Evolutionary conservation across 2,113 vertebrate species (phyloP).

Genomic region (Leptobrachium leishanense): DNA sequence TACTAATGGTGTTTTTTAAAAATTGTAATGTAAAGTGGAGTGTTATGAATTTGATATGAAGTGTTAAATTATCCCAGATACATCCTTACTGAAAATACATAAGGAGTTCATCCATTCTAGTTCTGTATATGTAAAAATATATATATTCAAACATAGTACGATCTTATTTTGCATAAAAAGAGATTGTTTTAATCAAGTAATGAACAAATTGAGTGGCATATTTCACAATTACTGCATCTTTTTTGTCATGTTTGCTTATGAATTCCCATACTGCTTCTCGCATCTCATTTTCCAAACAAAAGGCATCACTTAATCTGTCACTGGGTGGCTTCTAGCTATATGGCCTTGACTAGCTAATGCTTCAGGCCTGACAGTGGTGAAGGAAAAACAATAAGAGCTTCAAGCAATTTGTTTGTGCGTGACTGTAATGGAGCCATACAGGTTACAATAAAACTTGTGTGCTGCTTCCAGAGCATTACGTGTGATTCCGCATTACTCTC

Average conservation of each 20-base stretch:
- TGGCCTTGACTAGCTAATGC: slow-evolving; percentile 15
- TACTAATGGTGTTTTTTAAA: too few relatives aligned
- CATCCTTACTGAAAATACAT: too few relatives aligned
- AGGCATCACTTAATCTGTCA: slow-evolving; percentile 14
- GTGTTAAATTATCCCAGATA: too few relatives aligned
- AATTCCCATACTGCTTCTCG: background rate
- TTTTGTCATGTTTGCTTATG: slow-evolving; percentile 15
- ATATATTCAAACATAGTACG: too few relatives aligned
- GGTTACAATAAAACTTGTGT: background rate
- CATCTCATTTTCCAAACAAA: background rate
- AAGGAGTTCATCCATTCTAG: too few relatives aligned
- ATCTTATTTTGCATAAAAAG: too few relatives aligned
- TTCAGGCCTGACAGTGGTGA: background rate
- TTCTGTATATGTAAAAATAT: too few relatives aligned
- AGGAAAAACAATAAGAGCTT: background rate
- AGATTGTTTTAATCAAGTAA: background rate
- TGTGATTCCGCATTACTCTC: background rate
- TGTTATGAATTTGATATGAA: too few relatives aligned
- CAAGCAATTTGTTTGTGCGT: background rate
- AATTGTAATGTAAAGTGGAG: too few relatives aligned
- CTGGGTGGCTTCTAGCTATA: background rate
- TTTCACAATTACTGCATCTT: background rate
- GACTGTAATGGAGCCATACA: background rate
- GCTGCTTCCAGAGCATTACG: background rate
- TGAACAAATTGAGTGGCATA: background rate